Conservation (phyloP, 2,113 vertebrate species). For the Corythaixoides concolor region DNA sequence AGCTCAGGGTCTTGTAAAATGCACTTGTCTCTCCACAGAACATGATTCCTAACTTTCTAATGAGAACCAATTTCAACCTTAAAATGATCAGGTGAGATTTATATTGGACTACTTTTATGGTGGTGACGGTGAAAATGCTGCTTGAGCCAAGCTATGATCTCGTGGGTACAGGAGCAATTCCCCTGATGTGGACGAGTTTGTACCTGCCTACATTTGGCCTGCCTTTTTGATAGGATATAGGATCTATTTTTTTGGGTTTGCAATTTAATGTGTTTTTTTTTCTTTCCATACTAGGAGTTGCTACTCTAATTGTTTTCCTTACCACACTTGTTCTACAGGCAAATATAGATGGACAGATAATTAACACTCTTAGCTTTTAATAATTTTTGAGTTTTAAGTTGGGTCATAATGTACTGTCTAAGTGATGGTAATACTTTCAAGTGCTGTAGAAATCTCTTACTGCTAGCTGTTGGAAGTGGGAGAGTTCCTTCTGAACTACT, state of each 20-base stretch:
- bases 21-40: not conserved
- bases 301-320: not conserved
- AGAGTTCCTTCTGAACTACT: not conserved
- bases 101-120: not conserved
- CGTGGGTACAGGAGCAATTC: fast-evolving
- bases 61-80: not conserved
- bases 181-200: not conserved
- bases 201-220: not conserved
- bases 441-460: not conserved
- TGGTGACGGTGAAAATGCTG: not conserved
- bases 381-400: not conserved
- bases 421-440: not conserved
- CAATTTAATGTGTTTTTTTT: not conserved
- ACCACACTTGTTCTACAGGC: not conserved
- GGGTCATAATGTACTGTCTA: not conserved
- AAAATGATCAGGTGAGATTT: not conserved
- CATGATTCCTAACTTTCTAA: not conserved
- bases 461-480: not conserved
- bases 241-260: not conserved
- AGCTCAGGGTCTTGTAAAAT: not conserved
- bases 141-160: not conserved
- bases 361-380: not conserved
- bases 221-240: not conserved
- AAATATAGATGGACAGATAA: not conserved
- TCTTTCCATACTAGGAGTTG: not conserved